Evolutionary conservation across 37 sponge, comb jelly and placozoan genomes (phyloP).

Genomic region (Aplysina aerophoba): DNA sequence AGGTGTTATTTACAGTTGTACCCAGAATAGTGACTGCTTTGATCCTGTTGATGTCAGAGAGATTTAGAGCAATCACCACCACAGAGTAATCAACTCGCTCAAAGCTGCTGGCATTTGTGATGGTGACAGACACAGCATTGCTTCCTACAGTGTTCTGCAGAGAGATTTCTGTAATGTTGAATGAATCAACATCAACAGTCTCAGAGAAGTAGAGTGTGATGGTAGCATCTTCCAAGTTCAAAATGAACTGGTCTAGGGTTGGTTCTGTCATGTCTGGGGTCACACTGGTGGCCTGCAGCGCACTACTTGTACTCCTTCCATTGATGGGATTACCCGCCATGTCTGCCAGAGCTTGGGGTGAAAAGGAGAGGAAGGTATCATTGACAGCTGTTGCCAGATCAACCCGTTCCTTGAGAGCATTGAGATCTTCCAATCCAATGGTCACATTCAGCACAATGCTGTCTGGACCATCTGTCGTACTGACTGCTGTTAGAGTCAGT

Average conservation of each 20-base stretch:
- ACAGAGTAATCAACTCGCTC: constrained; percentile 60
- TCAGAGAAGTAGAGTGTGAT: constrained; percentile 81
- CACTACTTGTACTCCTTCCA: constrained; percentile 28
- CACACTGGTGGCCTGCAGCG: constrained; percentile 52
- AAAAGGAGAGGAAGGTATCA: constrained; percentile 63
- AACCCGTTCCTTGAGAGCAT: constrained; percentile 74
- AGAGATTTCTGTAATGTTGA: constrained; percentile 79
- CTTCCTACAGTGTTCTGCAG: constrained; percentile 62
- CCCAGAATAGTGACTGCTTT: constrained; percentile 67
- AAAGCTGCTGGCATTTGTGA: constrained; percentile 64
- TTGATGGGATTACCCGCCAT: constrained; percentile 65
- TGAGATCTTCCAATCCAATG: constrained; percentile 64
- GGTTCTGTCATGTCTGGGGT: constrained; percentile 72
- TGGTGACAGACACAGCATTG: constrained; percentile 17
- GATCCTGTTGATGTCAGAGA: constrained; percentile 78
- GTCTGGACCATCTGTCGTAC: constrained; percentile 48
- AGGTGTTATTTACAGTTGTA: constrained; percentile 70
- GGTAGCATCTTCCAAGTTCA: constrained; percentile 61
- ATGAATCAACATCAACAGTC: constrained; percentile 68
- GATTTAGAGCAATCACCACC: constrained; percentile 50
- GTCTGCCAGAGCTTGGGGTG: constrained; percentile 41
- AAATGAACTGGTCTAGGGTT: constrained; percentile 43
- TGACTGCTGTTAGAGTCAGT: constrained; percentile 34
- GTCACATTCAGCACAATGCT: constrained; percentile 50
- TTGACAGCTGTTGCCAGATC: constrained; percentile 57